Percentiles rank a stretch among this genome's conserved stretches.
Conservation (phyloP, 2,888 invertebrate species). For the Hydropsyche betteni region DNA sequence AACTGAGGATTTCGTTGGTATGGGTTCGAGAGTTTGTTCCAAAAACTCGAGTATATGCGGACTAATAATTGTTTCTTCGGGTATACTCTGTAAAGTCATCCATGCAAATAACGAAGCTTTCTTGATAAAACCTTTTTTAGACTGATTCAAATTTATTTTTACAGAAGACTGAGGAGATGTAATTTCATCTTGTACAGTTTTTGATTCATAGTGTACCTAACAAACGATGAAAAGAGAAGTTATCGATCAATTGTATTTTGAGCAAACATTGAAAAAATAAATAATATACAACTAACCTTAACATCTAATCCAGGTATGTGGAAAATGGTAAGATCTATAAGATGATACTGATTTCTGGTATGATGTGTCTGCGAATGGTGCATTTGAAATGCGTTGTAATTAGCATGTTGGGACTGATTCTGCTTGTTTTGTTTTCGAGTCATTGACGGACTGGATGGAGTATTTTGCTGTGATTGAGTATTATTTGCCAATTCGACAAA, state of each 20-base stretch:
- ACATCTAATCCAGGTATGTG: constrained; percentile 92
- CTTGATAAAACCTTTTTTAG: constrained; percentile 74
- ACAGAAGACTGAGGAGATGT: constrained; percentile 58
- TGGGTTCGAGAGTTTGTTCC: constrained; percentile 96
- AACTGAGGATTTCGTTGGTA: constrained; percentile 75
- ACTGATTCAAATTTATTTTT: constrained; percentile 52
- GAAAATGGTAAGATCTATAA: constrained; percentile 85
- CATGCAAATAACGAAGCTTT: constrained; percentile 92
- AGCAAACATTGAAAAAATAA: background rate
- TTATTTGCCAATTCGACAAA: constrained; percentile 62
- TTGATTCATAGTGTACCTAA: constrained; percentile 83
- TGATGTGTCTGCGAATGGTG: constrained; percentile 55
- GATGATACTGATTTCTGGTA: constrained; percentile 62
- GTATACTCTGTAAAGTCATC: constrained; percentile 96
- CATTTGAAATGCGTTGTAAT: constrained; percentile 48
- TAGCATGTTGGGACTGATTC: constrained; percentile 46
- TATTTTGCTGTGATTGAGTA: constrained; percentile 50
- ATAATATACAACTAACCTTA: constrained; percentile 65
- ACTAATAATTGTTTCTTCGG: constrained; percentile 96
- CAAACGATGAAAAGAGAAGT: constrained; percentile 32
- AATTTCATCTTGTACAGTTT: constrained; percentile 73
- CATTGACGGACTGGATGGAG: constrained; percentile 55
- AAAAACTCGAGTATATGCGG: constrained; percentile 97
- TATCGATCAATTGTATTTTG: too few species aligned
- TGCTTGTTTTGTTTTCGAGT: constrained; percentile 52